Evolutionary conservation across 2,113 vertebrate species (phyloP).

Genomic region (Melanostigma gelatinosum): DNA sequence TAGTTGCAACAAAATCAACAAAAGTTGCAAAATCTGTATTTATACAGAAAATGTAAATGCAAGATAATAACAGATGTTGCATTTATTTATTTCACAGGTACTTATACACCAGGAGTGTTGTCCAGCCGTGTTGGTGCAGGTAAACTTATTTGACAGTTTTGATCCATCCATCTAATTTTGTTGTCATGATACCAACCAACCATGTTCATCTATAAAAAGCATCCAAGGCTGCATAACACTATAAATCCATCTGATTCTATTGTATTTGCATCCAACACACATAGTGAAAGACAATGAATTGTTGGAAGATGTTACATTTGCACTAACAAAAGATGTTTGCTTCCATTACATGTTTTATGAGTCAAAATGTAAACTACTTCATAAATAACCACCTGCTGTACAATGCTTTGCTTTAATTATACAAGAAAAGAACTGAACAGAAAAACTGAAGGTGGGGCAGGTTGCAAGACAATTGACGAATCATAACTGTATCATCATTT

Average conservation of each 20-base stretch:
- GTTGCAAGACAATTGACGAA: neutral
- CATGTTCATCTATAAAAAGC: neutral
- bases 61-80: too few species aligned
- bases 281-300: neutral
- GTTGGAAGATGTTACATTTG: neutral
- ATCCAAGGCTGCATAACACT: neutral
- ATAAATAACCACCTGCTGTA: too few species aligned
- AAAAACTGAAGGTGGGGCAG: neutral
- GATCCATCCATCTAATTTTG: neutral
- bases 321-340: neutral
- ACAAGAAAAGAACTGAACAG: neutral
- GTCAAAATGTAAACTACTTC: neutral
- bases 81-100: too few species aligned
- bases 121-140: too few species aligned
- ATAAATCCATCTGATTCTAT: neutral
- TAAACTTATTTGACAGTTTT: neutral
- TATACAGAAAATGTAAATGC: too few species aligned
- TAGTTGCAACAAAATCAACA: neutral
- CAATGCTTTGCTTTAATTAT: neutral
- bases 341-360: neutral
- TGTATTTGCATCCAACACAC: neutral
- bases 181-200: neutral
- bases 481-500: neutral
- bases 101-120: too few species aligned
- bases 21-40: too few species aligned